These are phyloP conservation scores for Gymnoscelis rufifasciata DNA, from an alignment of 2,888 invertebrate species.

Conservation along the genomic window DNA sequence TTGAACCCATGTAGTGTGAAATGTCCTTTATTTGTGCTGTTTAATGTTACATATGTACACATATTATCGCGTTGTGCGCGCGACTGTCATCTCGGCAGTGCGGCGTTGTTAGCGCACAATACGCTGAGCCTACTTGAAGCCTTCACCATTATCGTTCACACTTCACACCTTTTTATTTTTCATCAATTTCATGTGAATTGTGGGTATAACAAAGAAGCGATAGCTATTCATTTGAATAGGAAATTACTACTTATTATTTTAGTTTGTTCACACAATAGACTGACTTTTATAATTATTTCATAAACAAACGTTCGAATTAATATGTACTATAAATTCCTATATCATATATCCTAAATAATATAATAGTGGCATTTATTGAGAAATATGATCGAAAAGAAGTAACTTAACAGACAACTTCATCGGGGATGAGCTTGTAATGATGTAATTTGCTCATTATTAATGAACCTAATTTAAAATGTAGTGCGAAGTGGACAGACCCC, in stretches of 20 bases:
- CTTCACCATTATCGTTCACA: conserved; percentile 43
- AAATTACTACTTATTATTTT: too few relatives aligned
- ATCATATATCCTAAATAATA: too few relatives aligned
- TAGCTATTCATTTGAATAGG: conserved; percentile 12
- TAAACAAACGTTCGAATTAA: too few relatives aligned
- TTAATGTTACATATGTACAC: conserved; percentile 80
- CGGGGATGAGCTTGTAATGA: too few relatives aligned
- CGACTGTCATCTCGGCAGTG: conserved; percentile 59
- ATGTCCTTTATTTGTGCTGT: conserved; percentile 78
- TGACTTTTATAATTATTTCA: too few relatives aligned
- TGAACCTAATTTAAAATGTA: conserved; percentile 16
- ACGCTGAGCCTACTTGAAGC: conserved; percentile 42
- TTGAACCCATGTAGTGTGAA: conserved; percentile 80
- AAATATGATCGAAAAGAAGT: too few relatives aligned
- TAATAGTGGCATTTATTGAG: too few relatives aligned
- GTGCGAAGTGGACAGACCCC: conserved; percentile 47
- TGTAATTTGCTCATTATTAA: too few relatives aligned
- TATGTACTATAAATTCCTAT: too few relatives aligned
- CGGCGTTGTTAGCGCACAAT: conserved; percentile 65
- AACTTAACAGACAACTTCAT: too few relatives aligned
- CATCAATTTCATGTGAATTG: conserved; percentile 21
- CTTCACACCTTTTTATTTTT: conserved; percentile 26
- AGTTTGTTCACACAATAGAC: too few relatives aligned
- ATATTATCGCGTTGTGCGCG: conserved; percentile 69
- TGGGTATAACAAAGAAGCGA: conserved; percentile 10